Base-by-base conservation (phyloP, 2,797 vertebrate species). In the Botia kubotai region DNA sequence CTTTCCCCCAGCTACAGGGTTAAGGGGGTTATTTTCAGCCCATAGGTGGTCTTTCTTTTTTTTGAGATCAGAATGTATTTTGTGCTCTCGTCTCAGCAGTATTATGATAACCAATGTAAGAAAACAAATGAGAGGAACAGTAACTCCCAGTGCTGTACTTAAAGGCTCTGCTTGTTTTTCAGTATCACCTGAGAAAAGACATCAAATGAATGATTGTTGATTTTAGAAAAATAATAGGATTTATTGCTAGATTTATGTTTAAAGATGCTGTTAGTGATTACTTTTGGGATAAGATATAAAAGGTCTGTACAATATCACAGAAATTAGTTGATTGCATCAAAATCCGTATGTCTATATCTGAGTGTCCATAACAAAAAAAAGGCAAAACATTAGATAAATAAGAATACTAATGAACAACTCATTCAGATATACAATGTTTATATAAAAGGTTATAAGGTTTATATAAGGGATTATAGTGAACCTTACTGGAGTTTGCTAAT, bases 101-200 rank as follows among this genome's bases (percentile, higher is more conserved):
- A 92, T 16, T 6, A 88, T 1, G 1, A 80, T 2, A 48, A 90
- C 71, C 23, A 88, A 72, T 48, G 87, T 0, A 52, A 92, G 39
- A 2, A 83, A 3, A 36, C 75, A 14, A 19, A 90, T 6, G 12
- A 89, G 0, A n/a, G 63, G 46, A 14, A 79, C 10, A 3, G 88
- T 3, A 57, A 84, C 50, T 16, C 58, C 50, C 1, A 87, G 82
- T 72, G 82, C 72, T 1, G 7, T 17, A 21, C 0, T 1, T 0
- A 36, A 55, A 1, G 12, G 14, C 50, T 83, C 86, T 19, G 13
- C 4, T 0, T 16, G 0, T 0, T 39, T 1, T 5, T 17, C 10
- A 6, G 0, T 0, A 23, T 14, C 17, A 69, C 71, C 91, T 91
- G 77, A 73, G 43, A 62, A 13, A 58, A 21, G 6, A 75, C 48